Evolutionary conservation across 2,888 invertebrate genomes (phyloP).

Genomic region (Meghimatium bilineatum): DNA sequence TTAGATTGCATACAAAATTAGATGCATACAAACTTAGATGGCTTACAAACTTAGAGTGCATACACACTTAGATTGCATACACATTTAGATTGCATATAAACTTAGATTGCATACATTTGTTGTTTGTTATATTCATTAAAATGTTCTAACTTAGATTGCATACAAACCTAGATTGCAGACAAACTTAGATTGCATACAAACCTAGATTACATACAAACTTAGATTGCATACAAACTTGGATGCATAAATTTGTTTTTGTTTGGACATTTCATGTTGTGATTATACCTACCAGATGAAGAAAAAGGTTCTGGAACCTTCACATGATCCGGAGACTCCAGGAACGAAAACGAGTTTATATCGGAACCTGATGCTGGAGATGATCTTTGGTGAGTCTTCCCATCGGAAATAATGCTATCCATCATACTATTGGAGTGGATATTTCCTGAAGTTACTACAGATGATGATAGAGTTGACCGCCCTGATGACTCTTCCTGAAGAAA

Average conservation of each 20-base stretch:
- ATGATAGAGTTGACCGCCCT: neutral
- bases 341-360: slow-evolving; percentile 25
- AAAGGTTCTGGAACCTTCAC: slow-evolving; percentile 29
- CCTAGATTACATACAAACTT: neutral
- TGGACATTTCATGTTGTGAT: neutral
- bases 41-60: no score
- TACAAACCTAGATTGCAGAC: neutral
- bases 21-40: no score
- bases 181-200: neutral
- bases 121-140: no score
- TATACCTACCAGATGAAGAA: slow-evolving; percentile 34
- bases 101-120: no score
- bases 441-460: slow-evolving; percentile 9
- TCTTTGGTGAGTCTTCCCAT: slow-evolving; percentile 32
- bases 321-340: slow-evolving; percentile 37
- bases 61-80: no score
- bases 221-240: neutral
- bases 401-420: slow-evolving; percentile 14
- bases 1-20: no score
- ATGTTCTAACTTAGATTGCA: no score
- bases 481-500: slow-evolving; percentile 41
- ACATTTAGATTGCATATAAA: no score
- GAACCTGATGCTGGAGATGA: slow-evolving; percentile 25
- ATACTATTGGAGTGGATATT: neutral
- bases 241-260: no score